phyloP scores from a whole-genome alignment of 2,888 invertebrate genomes.

The Eledona agricola region DNA sequence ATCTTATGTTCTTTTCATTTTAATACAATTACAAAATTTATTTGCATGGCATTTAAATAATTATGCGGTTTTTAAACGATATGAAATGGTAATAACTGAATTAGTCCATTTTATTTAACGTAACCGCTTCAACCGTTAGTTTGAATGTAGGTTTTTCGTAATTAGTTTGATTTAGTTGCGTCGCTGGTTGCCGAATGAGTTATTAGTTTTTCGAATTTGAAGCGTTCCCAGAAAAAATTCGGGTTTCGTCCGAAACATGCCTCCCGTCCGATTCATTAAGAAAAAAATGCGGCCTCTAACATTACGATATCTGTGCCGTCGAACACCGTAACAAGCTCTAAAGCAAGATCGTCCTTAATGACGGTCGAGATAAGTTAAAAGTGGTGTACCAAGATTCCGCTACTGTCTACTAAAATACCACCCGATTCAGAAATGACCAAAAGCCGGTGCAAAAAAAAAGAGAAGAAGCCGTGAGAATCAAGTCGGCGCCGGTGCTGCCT shows the following conservation, averaged over 20 bases:
- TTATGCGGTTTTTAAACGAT: conserved; percentile 37
- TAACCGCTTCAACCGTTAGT: conserved; percentile 26
- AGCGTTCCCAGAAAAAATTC: conserved; percentile 50
- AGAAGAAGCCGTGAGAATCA: conserved; percentile 53
- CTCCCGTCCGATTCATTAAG: conserved; percentile 56
- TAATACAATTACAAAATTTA: conserved; percentile 37
- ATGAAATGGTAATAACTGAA: conserved; percentile 35
- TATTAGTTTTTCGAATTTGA: conserved; percentile 5
- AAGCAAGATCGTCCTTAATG: conserved; percentile 59
- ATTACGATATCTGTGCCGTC: conserved; percentile 52
- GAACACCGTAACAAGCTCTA: conserved; percentile 56
- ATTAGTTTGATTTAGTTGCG: conserved; percentile 19
- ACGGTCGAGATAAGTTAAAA: conserved; percentile 59
- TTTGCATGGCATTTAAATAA: conserved; percentile 39
- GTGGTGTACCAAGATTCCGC: conserved; percentile 62
- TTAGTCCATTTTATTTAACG: conserved; percentile 26
- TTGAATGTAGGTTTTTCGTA: conserved; percentile 2
- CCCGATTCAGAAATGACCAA: conserved; percentile 42
- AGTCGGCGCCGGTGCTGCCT: conserved; percentile 52
- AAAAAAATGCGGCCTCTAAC: conserved; percentile 54
- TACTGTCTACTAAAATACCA: conserved; percentile 56
- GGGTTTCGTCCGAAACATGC: conserved; percentile 52
- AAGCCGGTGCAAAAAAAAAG: conserved; percentile 44
- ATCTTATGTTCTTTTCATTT: conserved; percentile 38
- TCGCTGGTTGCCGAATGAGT: conserved; percentile 3